Base-by-base conservation (phyloP, 1,140 invertebrate species). In the Magallana ariakensis region DNA sequence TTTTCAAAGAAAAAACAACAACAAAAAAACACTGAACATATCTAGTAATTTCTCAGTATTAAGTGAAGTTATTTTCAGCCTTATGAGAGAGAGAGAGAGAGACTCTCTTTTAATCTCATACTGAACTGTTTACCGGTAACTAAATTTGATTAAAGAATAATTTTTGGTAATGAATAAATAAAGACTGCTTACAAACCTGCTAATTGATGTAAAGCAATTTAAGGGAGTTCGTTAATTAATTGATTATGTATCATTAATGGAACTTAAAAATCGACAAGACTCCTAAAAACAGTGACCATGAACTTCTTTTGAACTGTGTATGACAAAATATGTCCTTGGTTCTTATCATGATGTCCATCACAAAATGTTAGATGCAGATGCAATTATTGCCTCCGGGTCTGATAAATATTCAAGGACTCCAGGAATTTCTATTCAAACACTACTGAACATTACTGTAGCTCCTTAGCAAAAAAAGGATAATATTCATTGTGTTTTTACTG, bases 351-450 rank as follows among this genome's bases (percentile, higher is more conserved):
- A 22, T 26, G 22, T 4, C 19, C 66, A 75, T 26, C 66, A 33
- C 66, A 33, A 10, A 75, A 75, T 75, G 66, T 75, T 62, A 13
- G 66, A 75, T 75, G 13, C 22, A 33, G 26, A 75, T 33, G 26
- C 11, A 26, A 26, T 75, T 33, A 13, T 75, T 33, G 19, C 66
- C 66, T 22, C 7, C 1, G 7, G 22, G 26, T 26, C 66, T 33
- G 66, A 75, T 75, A 75, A 75, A 26, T 26, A 75, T 75, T 26
- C 66, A 75, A 33, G 66, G 66, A 33, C 66, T 75, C 66, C 22
- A 10, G 66, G 66, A 75, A 75, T 75, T 22, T 75, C 66, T 13
- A 75, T 75, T 75, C 66, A 75, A 75, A 75, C 22, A 75, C 66
- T 75, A 19, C 33, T 26, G 33, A 26, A 19, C 66, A 9, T 33